Evolutionary conservation across 1,140 invertebrate genomes (phyloP), one percentile per base, ranked within the genome.

Genomic region (Aculops lycopersici): DNA sequence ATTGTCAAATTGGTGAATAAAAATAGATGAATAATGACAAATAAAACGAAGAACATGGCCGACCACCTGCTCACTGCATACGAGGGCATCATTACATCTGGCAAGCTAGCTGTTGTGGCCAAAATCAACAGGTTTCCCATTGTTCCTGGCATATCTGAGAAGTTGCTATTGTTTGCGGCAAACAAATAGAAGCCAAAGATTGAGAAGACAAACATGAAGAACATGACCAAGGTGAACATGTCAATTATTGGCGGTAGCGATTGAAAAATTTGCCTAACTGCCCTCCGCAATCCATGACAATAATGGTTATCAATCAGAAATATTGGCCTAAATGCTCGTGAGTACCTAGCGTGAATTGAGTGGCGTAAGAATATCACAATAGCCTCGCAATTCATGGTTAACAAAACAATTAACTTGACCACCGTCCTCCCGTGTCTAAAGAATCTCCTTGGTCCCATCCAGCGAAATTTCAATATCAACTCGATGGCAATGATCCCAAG

Each of bases 81-180:
- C 0, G 77, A 71, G 12, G 73, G 76, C 77, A 86, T 81, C 78
- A 83, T 83, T 5, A 86, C 75, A 57, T 83, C 78, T 17, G 78
- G 78, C 60, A 74, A 83, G 58, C 76, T 81, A 56, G 79, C 77
- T 16, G 79, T 83, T 0, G 80, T 86, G 0, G 84, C 60, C 16
- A 86, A 61, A 35, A 86, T 74, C 57, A 83, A 84, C 51, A 86
- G 67, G 51, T 70, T 81, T 45, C 84, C 71, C 57, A 83, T 83
- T 45, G 74, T 78, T 51, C 75, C 68, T 3, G 14, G 14, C 14
- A 46, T 37, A 2, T 37, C 36, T 14, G 24, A 17, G 21, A 46
- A 46, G 17, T 43, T 16, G 46, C 67, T 64, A 21, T 68, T 60
- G 49, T 72, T 65, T 18, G 49, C 45, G 58, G 61, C 39, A 55